These are phyloP conservation scores for Gastracanthus pulcherrimus DNA, from an alignment of 2,888 invertebrate species.

Conservation along the genomic window DNA sequence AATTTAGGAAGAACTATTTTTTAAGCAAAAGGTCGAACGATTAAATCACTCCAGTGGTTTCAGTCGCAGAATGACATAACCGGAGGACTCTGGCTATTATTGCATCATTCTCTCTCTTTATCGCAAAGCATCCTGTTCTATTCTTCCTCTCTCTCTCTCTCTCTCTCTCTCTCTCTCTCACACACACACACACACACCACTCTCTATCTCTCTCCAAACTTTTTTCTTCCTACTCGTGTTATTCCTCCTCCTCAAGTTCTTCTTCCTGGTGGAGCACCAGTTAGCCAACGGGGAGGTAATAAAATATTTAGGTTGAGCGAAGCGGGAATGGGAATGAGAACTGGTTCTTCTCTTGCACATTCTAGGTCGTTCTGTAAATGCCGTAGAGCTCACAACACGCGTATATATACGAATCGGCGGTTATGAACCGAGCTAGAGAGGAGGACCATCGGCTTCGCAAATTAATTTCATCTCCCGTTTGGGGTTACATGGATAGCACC, in stretches of 20 bases:
- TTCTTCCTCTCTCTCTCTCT: too few species aligned
- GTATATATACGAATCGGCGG: conserved; percentile 65
- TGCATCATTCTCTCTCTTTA: neutral
- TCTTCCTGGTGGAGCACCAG: conserved; percentile 54
- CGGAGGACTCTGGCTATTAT: neutral
- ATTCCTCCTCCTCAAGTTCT: conserved; percentile 52
- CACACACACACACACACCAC: too few species aligned
- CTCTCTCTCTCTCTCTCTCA: too few species aligned
- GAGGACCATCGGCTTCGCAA: conserved; percentile 61
- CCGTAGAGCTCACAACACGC: conserved; percentile 48
- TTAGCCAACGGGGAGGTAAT: conserved; percentile 65
- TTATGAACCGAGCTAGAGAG: conserved; percentile 64
- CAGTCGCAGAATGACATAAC: neutral
- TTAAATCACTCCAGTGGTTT: too few species aligned
- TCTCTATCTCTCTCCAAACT: neutral
- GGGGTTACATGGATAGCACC: too few species aligned
- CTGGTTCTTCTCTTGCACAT: conserved; percentile 72
- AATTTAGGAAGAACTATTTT: too few species aligned
- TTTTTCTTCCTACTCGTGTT: conserved; percentile 33
- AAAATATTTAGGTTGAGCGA: conserved; percentile 70
- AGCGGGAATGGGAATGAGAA: conserved; percentile 69
- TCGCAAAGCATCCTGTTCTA: conserved; percentile 1
- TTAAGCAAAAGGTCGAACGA: too few species aligned
- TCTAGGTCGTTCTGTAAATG: conserved; percentile 70
- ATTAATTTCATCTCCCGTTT: conserved; percentile 61